These are phyloP conservation scores for Stegodyphus mimosarum DNA, from an alignment of 1,140 invertebrate genomes.

Conservation along the genomic window DNA sequence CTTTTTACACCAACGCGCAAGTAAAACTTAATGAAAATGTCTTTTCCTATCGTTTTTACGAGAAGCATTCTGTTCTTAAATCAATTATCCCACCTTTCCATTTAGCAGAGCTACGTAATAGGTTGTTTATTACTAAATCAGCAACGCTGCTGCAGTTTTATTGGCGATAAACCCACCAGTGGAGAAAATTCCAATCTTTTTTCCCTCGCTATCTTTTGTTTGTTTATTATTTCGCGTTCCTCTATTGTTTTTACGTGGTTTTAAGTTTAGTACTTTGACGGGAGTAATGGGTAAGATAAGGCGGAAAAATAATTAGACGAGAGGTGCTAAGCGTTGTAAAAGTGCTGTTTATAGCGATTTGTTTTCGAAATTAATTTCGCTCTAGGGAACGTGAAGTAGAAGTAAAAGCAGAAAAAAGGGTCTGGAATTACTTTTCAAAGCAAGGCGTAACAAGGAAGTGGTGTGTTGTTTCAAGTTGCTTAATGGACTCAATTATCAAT, in stretches of 20 bases:
- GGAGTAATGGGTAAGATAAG: constrained; percentile 14
- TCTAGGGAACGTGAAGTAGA: neutral
- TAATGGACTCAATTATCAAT: too few species aligned
- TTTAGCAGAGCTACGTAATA: constrained; percentile 8
- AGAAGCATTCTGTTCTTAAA: constrained; percentile 32
- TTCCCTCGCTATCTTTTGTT: neutral
- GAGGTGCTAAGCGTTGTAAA: constrained; percentile 18
- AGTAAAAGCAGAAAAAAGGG: neutral
- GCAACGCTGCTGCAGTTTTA: constrained; percentile 21
- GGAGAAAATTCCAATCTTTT: constrained; percentile 19
- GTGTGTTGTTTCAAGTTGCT: too few species aligned
- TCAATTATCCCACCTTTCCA: constrained; percentile 32
- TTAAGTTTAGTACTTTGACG: neutral
- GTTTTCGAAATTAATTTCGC: neutral
- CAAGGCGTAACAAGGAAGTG: too few species aligned
- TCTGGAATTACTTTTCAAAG: too few species aligned
- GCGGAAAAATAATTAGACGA: constrained; percentile 41
- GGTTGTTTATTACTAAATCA: constrained; percentile 28
- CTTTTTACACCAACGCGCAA: neutral
- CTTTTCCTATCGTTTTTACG: constrained; percentile 16
- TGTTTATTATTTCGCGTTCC: neutral
- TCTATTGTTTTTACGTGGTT: constrained; percentile 3
- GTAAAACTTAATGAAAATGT: constrained; percentile 44
- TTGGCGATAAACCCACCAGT: constrained; percentile 29
- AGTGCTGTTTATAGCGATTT: neutral